A percentile compares a stretch with the other conserved stretches of the same genome.
Conservation (phyloP, 2,113 vertebrate genomes). For the Poeciliopsis occidentalis region DNA sequence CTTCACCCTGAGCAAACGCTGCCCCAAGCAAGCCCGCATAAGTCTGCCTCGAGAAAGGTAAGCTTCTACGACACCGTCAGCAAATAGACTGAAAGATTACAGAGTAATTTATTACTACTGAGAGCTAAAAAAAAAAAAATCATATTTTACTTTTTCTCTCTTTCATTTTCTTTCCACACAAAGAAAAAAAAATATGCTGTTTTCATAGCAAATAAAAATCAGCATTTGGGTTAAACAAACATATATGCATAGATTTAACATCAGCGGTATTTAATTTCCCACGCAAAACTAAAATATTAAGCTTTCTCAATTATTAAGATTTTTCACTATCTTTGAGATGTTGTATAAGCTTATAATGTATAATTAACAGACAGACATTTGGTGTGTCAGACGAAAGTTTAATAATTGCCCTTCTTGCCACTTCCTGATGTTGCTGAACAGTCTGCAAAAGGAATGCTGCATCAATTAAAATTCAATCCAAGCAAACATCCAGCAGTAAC, state of each 20-base stretch:
- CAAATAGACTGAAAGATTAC: neutral
- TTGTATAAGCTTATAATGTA: neutral
- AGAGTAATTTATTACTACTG: neutral
- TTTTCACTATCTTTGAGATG: neutral
- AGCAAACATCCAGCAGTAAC: too few species aligned
- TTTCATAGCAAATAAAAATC: neutral
- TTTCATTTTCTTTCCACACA: neutral
- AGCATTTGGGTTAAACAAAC: neutral
- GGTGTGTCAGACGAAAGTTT: neutral
- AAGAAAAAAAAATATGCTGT: neutral
- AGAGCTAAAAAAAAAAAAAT: neutral
- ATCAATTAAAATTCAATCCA: neutral
- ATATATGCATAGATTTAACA: neutral
- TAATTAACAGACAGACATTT: neutral
- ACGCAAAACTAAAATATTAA: neutral
- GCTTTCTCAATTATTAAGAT: neutral
- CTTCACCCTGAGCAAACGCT: slow-evolving; percentile 95
- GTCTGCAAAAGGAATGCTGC: neutral
- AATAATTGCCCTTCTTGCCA: neutral
- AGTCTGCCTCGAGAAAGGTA: slow-evolving; percentile 93
- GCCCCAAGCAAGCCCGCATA: slow-evolving; percentile 90
- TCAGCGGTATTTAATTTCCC: neutral
- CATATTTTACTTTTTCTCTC: neutral
- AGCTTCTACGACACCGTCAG: neutral
- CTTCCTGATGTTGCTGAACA: neutral